These are phyloP conservation scores for Gasterosteus aculeatus DNA, from an alignment of 2,113 vertebrate species.

Conservation along the genomic window DNA sequence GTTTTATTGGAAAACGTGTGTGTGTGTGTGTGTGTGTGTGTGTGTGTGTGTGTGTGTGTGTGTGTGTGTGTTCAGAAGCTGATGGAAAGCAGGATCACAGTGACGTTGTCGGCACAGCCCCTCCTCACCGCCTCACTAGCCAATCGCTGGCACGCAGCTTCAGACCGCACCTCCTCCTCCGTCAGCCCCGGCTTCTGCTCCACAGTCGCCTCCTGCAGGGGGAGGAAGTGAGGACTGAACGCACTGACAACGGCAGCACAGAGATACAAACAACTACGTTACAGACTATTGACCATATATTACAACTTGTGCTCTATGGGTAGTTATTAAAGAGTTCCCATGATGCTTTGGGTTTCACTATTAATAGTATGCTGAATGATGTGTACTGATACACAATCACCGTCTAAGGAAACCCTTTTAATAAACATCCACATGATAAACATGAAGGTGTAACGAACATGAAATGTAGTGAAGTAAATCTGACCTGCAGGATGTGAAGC, in stretches of 20 bases:
- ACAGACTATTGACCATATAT: too few species aligned
- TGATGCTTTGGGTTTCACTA: too few species aligned
- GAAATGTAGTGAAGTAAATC: too few species aligned
- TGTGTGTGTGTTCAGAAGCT: constrained; percentile 75
- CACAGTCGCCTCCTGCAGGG: constrained; percentile 82
- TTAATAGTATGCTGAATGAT: too few species aligned
- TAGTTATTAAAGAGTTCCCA: too few species aligned
- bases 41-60: not conserved
- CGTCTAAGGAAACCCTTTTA: too few species aligned
- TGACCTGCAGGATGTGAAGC: constrained; percentile 85
- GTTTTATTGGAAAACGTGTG: constrained; percentile 54
- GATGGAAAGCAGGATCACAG: constrained; percentile 89
- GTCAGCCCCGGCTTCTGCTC: constrained; percentile 80
- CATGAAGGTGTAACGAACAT: too few species aligned
- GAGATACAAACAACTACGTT: too few species aligned
- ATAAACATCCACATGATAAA: too few species aligned
- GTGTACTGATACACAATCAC: too few species aligned
- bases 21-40: not conserved
- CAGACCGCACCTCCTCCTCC: constrained; percentile 77
- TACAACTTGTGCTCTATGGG: too few species aligned
- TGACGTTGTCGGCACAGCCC: constrained; percentile 95
- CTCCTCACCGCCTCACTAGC: constrained; percentile 92
- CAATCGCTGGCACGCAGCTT: constrained; percentile 89
- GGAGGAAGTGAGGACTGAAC: not conserved
- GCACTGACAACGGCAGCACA: too few species aligned